phyloP scores from a whole-genome alignment of 1,140 invertebrate genomes.

The Pentalonia nigronervosa region DNA sequence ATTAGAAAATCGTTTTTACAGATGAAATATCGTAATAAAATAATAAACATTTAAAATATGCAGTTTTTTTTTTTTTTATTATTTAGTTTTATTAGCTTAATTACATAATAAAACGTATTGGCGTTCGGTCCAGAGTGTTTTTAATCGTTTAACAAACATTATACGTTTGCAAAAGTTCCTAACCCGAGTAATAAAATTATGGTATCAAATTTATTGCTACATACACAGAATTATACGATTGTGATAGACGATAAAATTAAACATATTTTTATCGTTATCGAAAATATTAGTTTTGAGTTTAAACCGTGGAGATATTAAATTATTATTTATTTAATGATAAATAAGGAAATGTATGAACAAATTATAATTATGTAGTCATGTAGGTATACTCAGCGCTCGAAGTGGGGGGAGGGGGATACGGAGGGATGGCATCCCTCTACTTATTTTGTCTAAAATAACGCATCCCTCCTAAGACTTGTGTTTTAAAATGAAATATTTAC shows the following conservation, averaged over 20 bases:
- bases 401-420: no score
- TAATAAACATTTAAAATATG: constrained; percentile 1
- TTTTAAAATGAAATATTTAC: no score
- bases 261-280: neutral
- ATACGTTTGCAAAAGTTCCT: neutral
- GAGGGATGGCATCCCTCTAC: no score
- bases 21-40: constrained; percentile 23
- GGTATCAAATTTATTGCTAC: neutral
- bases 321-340: neutral
- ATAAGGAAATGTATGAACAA: no score
- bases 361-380: no score
- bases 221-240: neutral
- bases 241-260: neutral
- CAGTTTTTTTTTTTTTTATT: no score
- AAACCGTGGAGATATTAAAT: neutral
- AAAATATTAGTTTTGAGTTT: neutral
- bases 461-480: no score
- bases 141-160: constrained; percentile 20
- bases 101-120: constrained; percentile 26
- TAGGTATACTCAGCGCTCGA: no score
- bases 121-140: neutral
- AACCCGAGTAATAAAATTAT: neutral
- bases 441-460: no score
- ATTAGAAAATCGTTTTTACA: constrained; percentile 1
- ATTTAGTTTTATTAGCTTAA: constrained; percentile 3